Percentiles rank a stretch among this genome's conserved stretches.
These are phyloP conservation scores for Tortrix viridana DNA, from an alignment of 2,888 invertebrate genomes.

Conservation along the genomic window DNA sequence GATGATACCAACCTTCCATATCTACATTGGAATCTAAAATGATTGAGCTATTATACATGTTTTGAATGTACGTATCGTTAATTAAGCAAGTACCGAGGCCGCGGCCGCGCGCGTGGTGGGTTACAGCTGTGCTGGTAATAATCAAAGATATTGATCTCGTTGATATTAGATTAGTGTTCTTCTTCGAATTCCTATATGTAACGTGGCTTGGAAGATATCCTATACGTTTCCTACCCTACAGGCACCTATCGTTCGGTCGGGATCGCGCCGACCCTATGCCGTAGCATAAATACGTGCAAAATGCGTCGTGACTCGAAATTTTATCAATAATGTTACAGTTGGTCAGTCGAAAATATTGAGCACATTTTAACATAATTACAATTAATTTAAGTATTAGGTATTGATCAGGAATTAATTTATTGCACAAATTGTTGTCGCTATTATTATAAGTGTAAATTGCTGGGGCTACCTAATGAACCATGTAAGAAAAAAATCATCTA, in stretches of 20 bases:
- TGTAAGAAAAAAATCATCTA: conserved; percentile 58
- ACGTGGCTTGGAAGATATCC: not conserved
- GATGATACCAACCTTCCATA: too few species aligned
- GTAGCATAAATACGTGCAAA: conserved; percentile 55
- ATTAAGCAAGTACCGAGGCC: too few species aligned
- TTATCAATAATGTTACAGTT: conserved; percentile 72
- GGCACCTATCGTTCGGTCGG: not conserved
- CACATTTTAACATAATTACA: conserved; percentile 63
- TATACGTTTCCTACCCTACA: conserved; percentile 4
- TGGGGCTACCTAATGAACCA: conserved; percentile 57
- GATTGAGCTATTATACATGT: too few species aligned
- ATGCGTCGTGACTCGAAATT: conserved; percentile 47
- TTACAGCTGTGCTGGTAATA: too few species aligned
- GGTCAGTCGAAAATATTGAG: conserved; percentile 83
- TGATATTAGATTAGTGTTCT: conserved; percentile 45
- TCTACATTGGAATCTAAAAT: too few species aligned
- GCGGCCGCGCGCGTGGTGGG: too few species aligned
- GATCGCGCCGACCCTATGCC: conserved; percentile 31
- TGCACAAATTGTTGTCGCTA: conserved; percentile 76
- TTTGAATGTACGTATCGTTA: too few species aligned
- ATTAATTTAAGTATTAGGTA: conserved; percentile 47
- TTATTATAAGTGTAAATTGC: conserved; percentile 65
- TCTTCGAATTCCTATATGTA: not conserved
- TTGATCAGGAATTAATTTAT: conserved; percentile 66
- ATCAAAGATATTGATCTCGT: too few species aligned